phyloP scores from a whole-genome alignment of 2,113 vertebrate genomes.

The Lamprotornis superbus region DNA sequence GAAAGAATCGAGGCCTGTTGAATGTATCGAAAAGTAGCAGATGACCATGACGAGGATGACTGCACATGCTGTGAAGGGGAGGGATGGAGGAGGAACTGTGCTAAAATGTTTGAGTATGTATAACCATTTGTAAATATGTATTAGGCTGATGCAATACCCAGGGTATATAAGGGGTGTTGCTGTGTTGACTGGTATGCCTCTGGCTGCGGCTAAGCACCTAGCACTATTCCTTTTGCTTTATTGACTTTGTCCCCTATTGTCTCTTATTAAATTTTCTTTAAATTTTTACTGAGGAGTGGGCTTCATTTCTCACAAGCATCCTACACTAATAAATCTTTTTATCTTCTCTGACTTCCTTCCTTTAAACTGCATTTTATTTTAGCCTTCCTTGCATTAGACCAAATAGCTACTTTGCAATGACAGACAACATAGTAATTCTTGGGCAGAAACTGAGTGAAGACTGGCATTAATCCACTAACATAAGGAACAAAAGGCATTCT shows the following conservation, averaged over 20 bases:
- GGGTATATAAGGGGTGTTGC: neutral
- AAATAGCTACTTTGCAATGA: neutral
- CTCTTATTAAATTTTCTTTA: neutral
- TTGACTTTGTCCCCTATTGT: neutral
- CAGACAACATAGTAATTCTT: neutral
- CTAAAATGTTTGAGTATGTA: neutral
- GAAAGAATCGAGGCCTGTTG: neutral
- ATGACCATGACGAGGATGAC: neutral
- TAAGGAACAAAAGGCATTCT: neutral
- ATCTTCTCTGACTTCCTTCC: neutral
- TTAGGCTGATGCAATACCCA: neutral
- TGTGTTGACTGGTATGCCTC: neutral
- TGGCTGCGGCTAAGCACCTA: neutral
- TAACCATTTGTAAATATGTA: neutral
- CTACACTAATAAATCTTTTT: neutral
- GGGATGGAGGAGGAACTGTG: neutral
- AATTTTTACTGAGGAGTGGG: neutral
- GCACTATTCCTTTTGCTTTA: neutral
- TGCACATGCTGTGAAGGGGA: neutral
- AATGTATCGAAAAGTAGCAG: neutral
- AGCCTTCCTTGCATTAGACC: neutral
- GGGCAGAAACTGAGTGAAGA: neutral
- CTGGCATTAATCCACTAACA: neutral
- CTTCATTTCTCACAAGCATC: neutral
- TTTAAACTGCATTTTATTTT: neutral